Conservation (phyloP, 2,888 invertebrate genomes). For the Chymomyza caudatula region DNA sequence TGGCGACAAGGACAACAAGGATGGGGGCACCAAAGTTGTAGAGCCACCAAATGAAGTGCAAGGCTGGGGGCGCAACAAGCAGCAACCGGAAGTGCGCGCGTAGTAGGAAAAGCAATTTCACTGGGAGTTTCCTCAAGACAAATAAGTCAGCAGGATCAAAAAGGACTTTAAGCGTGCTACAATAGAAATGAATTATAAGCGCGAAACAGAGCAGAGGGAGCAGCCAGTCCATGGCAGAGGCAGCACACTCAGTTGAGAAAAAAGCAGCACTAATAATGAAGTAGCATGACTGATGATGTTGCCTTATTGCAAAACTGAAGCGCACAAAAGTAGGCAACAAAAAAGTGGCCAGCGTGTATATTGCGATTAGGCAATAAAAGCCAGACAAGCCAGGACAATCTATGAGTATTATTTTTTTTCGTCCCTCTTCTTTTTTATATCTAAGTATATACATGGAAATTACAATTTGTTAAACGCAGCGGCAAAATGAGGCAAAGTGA, state of each 20-base stretch:
- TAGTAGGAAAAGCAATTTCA: constrained; percentile 74
- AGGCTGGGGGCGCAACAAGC: constrained; percentile 39
- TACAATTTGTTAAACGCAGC: constrained; percentile 17
- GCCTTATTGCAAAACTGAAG: constrained; percentile 13
- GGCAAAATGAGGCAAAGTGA: constrained; percentile 4
- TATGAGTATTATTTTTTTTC: background rate
- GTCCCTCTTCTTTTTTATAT: background rate
- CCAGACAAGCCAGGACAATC: background rate
- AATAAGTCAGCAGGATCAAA: constrained; percentile 76
- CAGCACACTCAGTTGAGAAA: background rate
- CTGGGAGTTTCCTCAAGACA: constrained; percentile 75
- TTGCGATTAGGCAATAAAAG: constrained; percentile 32
- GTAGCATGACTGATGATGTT: constrained; percentile 69
- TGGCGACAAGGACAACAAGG: constrained; percentile 7
- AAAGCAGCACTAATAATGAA: constrained; percentile 65
- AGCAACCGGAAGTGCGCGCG: constrained; percentile 63
- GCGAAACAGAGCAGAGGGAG: constrained; percentile 9
- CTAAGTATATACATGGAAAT: background rate
- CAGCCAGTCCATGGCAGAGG: too few relatives aligned
- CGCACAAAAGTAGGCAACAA: constrained; percentile 6
- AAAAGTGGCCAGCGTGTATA: constrained; percentile 25
- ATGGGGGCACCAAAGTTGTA: constrained; percentile 7
- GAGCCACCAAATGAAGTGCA: constrained; percentile 16
- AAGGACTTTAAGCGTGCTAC: constrained; percentile 68
- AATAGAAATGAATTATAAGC: constrained; percentile 58